A percentile compares a stretch with the other conserved stretches of the same genome.
phyloP scores from a whole-genome alignment of 2,888 invertebrate genomes.

The Erebia aethiops region DNA sequence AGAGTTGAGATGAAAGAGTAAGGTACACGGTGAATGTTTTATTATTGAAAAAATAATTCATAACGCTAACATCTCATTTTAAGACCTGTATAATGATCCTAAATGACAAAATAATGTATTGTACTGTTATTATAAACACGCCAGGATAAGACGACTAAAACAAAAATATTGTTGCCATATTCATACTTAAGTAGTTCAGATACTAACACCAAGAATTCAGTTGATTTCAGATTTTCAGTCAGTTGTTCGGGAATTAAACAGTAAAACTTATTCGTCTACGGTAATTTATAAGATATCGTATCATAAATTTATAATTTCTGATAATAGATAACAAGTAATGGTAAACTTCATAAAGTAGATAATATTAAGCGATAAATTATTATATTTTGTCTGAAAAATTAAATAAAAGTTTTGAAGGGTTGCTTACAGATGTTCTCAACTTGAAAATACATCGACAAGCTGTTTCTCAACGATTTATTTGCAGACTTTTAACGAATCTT shows the following conservation, averaged over 20 bases:
- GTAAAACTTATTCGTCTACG: too few species aligned
- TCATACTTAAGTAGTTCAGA: background rate
- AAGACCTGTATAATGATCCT: too few species aligned
- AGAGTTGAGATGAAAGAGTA: background rate
- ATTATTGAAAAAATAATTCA: background rate
- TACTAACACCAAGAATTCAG: background rate
- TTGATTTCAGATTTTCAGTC: background rate
- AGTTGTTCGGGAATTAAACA: background rate
- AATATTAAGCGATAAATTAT: too few species aligned
- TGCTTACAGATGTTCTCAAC: background rate
- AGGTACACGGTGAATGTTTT: background rate
- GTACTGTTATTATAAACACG: background rate
- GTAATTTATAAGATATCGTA: too few species aligned
- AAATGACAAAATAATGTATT: too few species aligned
- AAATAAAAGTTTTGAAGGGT: background rate
- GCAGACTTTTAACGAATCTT: background rate
- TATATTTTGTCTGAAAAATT: background rate
- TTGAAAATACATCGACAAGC: background rate
- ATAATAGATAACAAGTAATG: background rate
- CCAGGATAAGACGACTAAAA: background rate
- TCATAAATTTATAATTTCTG: background rate
- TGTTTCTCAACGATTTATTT: background rate
- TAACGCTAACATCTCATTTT: background rate
- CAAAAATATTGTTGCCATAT: background rate
- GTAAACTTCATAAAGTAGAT: background rate